These are phyloP conservation scores for Ophion ventricosus DNA, from an alignment of 2,888 invertebrate genomes.

Conservation along the genomic window DNA sequence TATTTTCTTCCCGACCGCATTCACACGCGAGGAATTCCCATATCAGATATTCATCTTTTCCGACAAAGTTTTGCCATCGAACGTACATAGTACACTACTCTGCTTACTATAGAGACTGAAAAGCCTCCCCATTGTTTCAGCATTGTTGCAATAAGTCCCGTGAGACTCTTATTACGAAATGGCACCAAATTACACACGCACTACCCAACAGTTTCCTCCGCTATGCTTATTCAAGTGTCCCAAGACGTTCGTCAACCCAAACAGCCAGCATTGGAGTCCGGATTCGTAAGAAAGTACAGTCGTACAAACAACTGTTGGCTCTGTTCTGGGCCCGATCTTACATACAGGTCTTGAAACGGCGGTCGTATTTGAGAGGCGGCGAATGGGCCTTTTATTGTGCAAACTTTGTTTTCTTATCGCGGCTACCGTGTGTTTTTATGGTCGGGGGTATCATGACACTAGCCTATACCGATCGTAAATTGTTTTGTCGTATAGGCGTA, in stretches of 20 bases:
- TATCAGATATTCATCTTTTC: constrained; percentile 78
- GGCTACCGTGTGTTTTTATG: too few species aligned
- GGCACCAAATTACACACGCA: constrained; percentile 66
- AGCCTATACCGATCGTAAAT: too few species aligned
- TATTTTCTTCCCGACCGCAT: constrained; percentile 70
- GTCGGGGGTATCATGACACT: too few species aligned
- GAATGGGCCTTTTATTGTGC: too few species aligned
- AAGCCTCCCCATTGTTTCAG: constrained; percentile 71
- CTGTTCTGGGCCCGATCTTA: too few species aligned
- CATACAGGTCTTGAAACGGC: too few species aligned
- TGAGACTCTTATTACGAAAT: constrained; percentile 79
- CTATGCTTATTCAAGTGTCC: neutral
- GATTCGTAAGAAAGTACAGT: neutral
- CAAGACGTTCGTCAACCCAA: neutral
- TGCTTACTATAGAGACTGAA: constrained; percentile 11
- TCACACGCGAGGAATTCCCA: constrained; percentile 78
- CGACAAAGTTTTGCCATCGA: constrained; percentile 75
- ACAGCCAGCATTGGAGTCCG: neutral
- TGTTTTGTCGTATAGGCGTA: too few species aligned
- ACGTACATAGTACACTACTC: constrained; percentile 59
- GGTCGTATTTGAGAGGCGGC: too few species aligned
- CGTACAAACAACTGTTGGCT: too few species aligned
- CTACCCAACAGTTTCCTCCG: constrained; percentile 41
- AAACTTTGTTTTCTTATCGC: too few species aligned
- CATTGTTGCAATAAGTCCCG: constrained; percentile 76